Percentiles rank a stretch among this genome's conserved stretches.
Evolutionary conservation across 2,113 vertebrate genomes (phyloP).

Genomic region (Podilymbus podiceps): DNA sequence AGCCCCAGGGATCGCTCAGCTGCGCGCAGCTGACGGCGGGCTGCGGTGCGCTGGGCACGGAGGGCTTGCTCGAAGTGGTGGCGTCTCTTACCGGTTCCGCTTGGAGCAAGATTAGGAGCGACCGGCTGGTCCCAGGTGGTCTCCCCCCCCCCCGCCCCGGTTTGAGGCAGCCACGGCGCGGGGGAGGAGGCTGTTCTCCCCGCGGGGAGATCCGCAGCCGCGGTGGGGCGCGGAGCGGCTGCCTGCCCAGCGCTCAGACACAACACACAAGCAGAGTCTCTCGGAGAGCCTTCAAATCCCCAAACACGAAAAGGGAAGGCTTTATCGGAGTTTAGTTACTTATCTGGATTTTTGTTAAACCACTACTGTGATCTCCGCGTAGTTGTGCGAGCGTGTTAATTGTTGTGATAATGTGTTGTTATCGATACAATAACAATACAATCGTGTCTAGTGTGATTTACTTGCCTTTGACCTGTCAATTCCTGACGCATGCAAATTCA

Average conservation of each 20-base stretch:
- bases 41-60: neutral
- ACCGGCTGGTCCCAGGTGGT: neutral
- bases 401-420: slow-evolving; percentile 42
- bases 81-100: neutral
- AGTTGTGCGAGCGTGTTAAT: slow-evolving; percentile 34
- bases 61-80: neutral
- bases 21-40: neutral
- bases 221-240: neutral
- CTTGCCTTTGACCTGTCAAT: slow-evolving; percentile 54
- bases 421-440: slow-evolving; percentile 54
- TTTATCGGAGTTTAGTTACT: slow-evolving; percentile 43
- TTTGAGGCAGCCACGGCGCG: neutral
- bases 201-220: neutral
- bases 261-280: no score
- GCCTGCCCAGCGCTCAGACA: neutral
- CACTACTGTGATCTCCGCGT: neutral
- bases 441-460: slow-evolving; percentile 41
- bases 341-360: slow-evolving; percentile 44
- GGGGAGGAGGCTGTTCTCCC: neutral
- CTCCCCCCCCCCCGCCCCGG: no score
- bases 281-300: slow-evolving; percentile 1
- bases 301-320: neutral
- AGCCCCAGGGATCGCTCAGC: no score
- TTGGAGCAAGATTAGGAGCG: neutral
- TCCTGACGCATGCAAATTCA: slow-evolving; percentile 30